These are phyloP conservation scores for Acanthaster planci DNA, from an alignment of 35 echinoderm and acorn worm species.

Conservation along the genomic window DNA sequence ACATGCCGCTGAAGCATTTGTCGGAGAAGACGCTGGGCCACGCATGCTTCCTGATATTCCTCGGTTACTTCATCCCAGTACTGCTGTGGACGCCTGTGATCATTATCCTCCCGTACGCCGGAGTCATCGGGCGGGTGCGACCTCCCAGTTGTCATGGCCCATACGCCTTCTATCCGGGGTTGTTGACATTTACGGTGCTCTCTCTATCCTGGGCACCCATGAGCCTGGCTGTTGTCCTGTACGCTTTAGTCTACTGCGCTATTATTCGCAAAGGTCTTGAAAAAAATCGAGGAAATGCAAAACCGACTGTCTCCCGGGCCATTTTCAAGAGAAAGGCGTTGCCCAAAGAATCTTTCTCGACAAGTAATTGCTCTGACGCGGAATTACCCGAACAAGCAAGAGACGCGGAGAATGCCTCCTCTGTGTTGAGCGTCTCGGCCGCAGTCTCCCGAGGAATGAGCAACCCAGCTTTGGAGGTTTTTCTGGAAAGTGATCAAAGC, in stretches of 20 bases:
- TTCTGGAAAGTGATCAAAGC: too few relatives aligned
- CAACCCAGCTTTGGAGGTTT: too few relatives aligned
- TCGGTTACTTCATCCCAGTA: slow-evolving; percentile 11
- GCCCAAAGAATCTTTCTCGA: too few relatives aligned
- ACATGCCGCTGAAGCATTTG: slow-evolving; percentile 38
- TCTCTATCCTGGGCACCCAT: background rate
- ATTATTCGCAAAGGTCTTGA: background rate
- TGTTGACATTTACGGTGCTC: background rate
- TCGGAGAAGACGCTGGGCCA: background rate
- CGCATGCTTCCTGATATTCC: slow-evolving; percentile 3
- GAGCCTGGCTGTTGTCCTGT: background rate
- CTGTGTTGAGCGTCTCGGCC: too few relatives aligned
- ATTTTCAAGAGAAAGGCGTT: too few relatives aligned
- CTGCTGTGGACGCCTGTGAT: slow-evolving; percentile 1
- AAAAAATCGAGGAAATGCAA: background rate
- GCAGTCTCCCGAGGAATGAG: too few relatives aligned
- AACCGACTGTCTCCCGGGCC: background rate
- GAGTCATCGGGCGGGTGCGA: background rate
- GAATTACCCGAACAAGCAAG: too few relatives aligned
- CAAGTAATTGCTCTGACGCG: too few relatives aligned
- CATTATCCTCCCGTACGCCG: slow-evolving; percentile 14
- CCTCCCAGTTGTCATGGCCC: background rate
- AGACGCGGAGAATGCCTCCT: too few relatives aligned
- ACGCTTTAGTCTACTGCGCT: background rate
- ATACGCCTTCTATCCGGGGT: background rate